A percentile compares a stretch with the other conserved stretches of the same genome.
Conservation (phyloP, 53 echinoderm and acorn worm species). For the Apostichopus leukothele region DNA sequence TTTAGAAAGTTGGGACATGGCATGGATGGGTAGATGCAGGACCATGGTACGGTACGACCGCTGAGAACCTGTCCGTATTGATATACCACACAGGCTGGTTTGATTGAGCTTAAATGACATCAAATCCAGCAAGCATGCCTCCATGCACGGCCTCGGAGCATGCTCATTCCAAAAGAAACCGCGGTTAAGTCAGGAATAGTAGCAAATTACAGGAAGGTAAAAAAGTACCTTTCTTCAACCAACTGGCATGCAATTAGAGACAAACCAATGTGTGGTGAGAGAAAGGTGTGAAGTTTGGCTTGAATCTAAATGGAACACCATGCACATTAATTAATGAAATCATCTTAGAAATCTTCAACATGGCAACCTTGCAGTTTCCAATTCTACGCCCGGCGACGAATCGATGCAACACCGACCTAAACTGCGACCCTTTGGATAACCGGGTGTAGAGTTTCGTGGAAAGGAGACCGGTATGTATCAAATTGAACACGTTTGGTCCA, state of each 20-base stretch:
- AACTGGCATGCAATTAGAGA: constrained; percentile 34
- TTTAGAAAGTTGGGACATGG: too few species aligned
- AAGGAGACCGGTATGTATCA: too few species aligned
- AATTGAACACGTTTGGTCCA: too few species aligned
- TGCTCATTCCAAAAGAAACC: constrained; percentile 46
- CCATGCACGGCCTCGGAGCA: constrained; percentile 49
- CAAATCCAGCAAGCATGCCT: constrained; percentile 35
- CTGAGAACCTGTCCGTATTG: background rate
- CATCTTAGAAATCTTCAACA: background rate
- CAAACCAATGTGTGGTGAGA: constrained; percentile 42
- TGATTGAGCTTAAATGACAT: constrained; percentile 15
- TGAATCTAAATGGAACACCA: constrained; percentile 47
- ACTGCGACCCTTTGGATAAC: too few species aligned
- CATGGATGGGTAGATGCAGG: too few species aligned
- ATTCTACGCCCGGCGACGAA: too few species aligned
- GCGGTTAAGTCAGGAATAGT: constrained; percentile 8
- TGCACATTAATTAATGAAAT: constrained; percentile 8
- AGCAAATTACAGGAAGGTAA: constrained; percentile 9
- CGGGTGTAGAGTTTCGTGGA: too few species aligned
- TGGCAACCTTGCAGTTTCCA: constrained; percentile 18
- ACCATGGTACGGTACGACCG: too few species aligned
- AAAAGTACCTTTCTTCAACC: constrained; percentile 15
- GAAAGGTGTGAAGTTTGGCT: constrained; percentile 42
- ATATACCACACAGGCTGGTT: constrained; percentile 11
- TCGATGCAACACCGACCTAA: too few species aligned